Evolutionary conservation across 2,113 vertebrate species (phyloP), one percentile per base, ranked within the genome.

Genomic region (Trichechus manatus): DNA sequence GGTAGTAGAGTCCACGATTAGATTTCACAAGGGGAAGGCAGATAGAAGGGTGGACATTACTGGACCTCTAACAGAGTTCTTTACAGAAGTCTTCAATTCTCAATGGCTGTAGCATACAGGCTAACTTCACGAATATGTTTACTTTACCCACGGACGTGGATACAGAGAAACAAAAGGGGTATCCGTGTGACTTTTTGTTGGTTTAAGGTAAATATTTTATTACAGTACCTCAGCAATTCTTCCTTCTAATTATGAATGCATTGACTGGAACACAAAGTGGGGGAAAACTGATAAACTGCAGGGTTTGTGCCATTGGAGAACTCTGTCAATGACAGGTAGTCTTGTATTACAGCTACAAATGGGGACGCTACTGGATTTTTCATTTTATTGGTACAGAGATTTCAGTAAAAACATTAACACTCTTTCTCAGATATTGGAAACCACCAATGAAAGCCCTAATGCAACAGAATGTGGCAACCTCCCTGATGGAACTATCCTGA

Each of bases 131-230:
- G 23, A 33, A 42, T 14, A 83, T 42, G 14, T n/a, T 89, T 56
- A 33, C 66, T 80, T 75, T 42, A 78, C n/a, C 22, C 17, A 36
- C 31, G 27, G 23, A 47, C 25, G 63, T 3, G 56, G 47, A 17
- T 23, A 74, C 23, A 95, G 20, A 72, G 22, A 29, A 93, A 53
- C 31, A 83, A 92, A 84, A 68, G 61, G 17, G 17, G 59, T 20
- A 80, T 7, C n/a, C 77, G 33, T 63, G 29, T 79, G 3, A 11
- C 14, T 47, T 82, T 92, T 75, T 94, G 22, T 95, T 93, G 91
- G 47, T 78, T 90, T 93, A 75, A 74, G n/a, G 59, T 90, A 89
- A 96, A 85, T 77, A 80, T 84, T 80, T 80, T 79, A 81, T 87
- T 47, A 63, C 5, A 61, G 33, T 23, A 81, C 31, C 47, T 87